These are phyloP conservation scores for Labia minor DNA, from an alignment of 2,888 invertebrate genomes.

Conservation along the genomic window DNA sequence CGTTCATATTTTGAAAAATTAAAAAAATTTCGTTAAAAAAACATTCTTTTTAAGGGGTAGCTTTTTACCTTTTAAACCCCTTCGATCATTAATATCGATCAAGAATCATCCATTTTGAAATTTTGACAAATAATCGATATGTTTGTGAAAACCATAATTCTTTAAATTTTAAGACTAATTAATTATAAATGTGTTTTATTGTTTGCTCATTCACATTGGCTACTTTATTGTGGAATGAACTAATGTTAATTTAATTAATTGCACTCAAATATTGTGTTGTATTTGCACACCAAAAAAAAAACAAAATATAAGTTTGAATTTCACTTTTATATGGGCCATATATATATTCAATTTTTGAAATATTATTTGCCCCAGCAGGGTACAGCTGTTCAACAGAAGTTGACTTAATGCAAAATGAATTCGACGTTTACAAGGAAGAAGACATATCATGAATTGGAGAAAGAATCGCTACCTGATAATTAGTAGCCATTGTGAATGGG, in stretches of 20 bases:
- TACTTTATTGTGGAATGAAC: background rate
- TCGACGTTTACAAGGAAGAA: background rate
- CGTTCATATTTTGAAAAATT: too few relatives aligned
- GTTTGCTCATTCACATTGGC: constrained; percentile 5
- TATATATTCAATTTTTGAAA: background rate
- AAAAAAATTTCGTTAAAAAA: too few relatives aligned
- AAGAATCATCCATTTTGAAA: too few relatives aligned
- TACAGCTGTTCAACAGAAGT: background rate
- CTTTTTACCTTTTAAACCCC: too few relatives aligned
- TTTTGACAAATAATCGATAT: too few relatives aligned
- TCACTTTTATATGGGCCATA: background rate
- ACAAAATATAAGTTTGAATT: too few relatives aligned
- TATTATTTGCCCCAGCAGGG: constrained; percentile 13
- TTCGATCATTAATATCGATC: too few relatives aligned
- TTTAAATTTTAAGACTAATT: background rate
- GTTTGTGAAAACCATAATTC: background rate
- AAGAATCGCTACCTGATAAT: background rate
- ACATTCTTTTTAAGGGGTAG: too few relatives aligned
- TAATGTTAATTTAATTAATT: background rate
- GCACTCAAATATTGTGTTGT: background rate
- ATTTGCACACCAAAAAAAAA: background rate
- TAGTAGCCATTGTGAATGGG: constrained; percentile 7
- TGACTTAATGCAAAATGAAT: background rate
- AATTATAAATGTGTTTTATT: background rate
- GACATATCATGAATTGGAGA: background rate